Evolutionary conservation across 2,888 invertebrate species (phyloP), one percentile per base, ranked within the genome.

Genomic region (Athrips mouffetella): DNA sequence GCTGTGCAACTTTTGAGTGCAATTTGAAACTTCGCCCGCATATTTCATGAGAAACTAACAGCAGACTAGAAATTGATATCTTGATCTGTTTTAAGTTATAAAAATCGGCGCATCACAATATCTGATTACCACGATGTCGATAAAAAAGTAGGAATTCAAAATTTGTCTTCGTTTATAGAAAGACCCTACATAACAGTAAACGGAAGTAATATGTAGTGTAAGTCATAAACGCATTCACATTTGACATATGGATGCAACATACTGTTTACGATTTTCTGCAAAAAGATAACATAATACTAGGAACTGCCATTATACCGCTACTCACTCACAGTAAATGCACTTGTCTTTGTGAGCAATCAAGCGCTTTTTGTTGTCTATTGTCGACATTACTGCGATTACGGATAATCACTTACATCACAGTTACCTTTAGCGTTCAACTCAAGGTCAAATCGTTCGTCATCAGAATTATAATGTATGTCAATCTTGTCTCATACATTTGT

Each of bases 361-460:
- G 1, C 4, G 3, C 40, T 40, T 40, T 40, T 40, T 40, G 42
- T 16, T 10, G 42, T 29, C 42, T 44, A 44, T 44, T 44, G 44
- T 31, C 11, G 27, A 27, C 23, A 10, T n/a, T 41, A 41, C 29
- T 21, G 44, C 21, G 42, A 31, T 44, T 31, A 31, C 30, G 21
- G 44, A 31, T 20, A 31, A 31, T 15, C 11, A 30, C 25, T 25
- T 42, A 29, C 31, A 30, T 44, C 20, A 44, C 31, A 31, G 44
- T 44, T 44, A 21, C 25, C 27, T 20, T 41, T 8, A 13, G 13
- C 21, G 23, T 23, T 25, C 11, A 5, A 21, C 18, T 5, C 29
- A 42, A 29, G 42, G 42, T 29, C 29, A 18, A 42, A 21, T n/a
- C 16, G n/a, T 42, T n/a, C 42, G 29, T 42, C 25, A 23, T 27